Evolutionary conservation across 2,113 vertebrate species (phyloP).

Genomic region (Rhipidura dahli): DNA sequence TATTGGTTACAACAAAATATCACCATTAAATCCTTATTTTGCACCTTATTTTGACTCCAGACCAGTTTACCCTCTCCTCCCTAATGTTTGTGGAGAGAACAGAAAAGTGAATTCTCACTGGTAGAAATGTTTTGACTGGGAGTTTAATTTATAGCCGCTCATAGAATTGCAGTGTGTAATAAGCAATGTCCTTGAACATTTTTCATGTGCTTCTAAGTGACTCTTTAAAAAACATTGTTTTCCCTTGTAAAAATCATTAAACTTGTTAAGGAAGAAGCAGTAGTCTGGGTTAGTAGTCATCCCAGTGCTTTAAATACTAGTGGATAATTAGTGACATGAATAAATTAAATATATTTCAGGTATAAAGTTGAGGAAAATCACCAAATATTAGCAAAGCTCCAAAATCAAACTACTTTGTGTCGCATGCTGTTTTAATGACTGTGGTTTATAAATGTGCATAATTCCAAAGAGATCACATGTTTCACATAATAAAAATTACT

Average conservation of each 20-base stretch:
- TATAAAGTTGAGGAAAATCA: conserved; percentile 6
- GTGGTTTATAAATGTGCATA: conserved; percentile 30
- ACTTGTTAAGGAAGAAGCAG: conserved; percentile 8
- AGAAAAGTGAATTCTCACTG: neutral
- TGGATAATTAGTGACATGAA: neutral
- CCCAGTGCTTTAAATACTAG: neutral
- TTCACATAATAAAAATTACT: conserved; percentile 62
- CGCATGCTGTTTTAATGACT: conserved; percentile 24
- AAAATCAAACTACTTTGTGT: neutral
- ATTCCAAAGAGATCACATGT: conserved; percentile 60
- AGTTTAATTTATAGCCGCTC: conserved; percentile 36
- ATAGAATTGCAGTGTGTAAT: neutral
- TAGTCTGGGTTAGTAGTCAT: neutral
- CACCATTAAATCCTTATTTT: neutral
- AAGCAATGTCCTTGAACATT: conserved; percentile 24
- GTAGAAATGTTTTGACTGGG: conserved; percentile 1
- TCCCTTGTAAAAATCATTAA: conserved; percentile 41
- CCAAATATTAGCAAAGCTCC: conserved; percentile 21
- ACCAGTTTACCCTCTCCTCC: neutral
- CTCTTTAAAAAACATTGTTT: conserved; percentile 39
- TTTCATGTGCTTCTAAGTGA: conserved; percentile 31
- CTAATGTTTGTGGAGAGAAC: accelerated
- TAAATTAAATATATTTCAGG: conserved; percentile 32
- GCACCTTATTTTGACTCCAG: neutral
- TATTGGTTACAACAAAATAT: neutral